Base-by-base conservation (phyloP, 2,113 vertebrate species). In the Electrona antarctica region DNA sequence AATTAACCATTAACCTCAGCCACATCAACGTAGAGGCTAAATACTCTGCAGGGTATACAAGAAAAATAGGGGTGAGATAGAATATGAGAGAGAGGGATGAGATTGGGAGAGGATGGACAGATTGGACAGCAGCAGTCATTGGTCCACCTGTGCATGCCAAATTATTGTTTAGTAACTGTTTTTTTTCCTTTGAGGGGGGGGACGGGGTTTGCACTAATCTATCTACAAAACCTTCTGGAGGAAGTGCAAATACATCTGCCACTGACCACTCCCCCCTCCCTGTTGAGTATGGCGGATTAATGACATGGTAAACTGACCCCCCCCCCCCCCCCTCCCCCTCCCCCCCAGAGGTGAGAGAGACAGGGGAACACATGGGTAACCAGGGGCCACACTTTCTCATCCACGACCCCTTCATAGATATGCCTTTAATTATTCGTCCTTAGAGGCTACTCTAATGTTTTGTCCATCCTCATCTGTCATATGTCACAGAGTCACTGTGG, bases 211-310 rank as follows among this genome's bases (percentile, higher is more conserved):
- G 81, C 73, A 79, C 86, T 92, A 88, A 92, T 90, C 90, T 92
- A 92, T 90, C 90, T 92, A 83, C 75, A 89, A 91, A 91, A 90
- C 89, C 84, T 90, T 92, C 88, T 89, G 86, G 84, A 92, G 85
- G 77, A 88, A 89, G 80, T 74, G 88, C 87, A 91, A 89, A 91
- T 89, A 89, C 85, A 89, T 90, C 84, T 91, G 86, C 82, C 45
- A 59, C 83, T 88, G 88, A 85, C 87, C 88, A 89, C 88, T 87
- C 85, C 87, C 85, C 21, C 21, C 21, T 21, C 21, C 21, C 83
- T 80, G 82, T 81, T 82, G 90, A 87, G 82, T 84, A 81, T 60
- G 58, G 74, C 80, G 85, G 87, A 92, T 89, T 85, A 90, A 87
- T 82, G 82, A 83, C 86, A 86, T 71, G 76, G 78, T 79, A 78